Base-by-base conservation (phyloP, 2,113 vertebrate genomes). In the Danio rerio region DNA sequence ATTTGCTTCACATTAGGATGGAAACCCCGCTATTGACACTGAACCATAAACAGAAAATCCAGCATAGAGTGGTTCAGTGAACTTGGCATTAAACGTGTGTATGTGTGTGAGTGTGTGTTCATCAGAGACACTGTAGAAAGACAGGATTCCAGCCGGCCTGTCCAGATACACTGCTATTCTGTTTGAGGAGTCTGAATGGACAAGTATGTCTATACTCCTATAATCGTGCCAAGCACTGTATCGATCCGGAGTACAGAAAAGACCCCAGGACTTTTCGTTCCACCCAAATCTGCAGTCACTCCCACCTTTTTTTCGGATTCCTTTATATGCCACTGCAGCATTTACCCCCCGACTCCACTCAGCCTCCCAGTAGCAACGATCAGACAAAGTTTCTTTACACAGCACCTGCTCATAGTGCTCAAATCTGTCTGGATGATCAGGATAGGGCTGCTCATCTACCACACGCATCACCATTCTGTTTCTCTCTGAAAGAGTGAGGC, bases 31-130 rank as follows among this genome's bases (percentile, higher is more conserved):
- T 5, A 73, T 13, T 55, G 49, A n/a, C 50, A 73, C 21, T 7
- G 70, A 40, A 42, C 20, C 50, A 55, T 73, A 73, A 73, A 73
- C 70, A 16, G 70, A 7, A 55, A 73, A 73, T 21, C 70, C 70
- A 40, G 50, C 70, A 0, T 55, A 73, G 2, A 73, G 70, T 0
- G 21, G 21, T 31, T 42, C 21, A 10, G 21, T 42, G 21, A 73
- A 73, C 0, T 0, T 55, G 13, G 21, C 16, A 0, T 40, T 16
- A 8, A 73, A 73, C 0, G 70, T 55, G 2, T 73, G 2, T 55
- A 55, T n/a, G 50, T 73, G 21, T 5, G 70, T 0, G 0, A 42
- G 70, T 0, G 13, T 11, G 50, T 73, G 21, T n/a, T 5, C 42
- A 0, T 73, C 9, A 7, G 70, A 55, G 9, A 73, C 15, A 0